Percentiles rank a stretch among this genome's conserved stretches.
Conservation (phyloP, 2,888 invertebrate genomes). For the Odontothrips loti region DNA sequence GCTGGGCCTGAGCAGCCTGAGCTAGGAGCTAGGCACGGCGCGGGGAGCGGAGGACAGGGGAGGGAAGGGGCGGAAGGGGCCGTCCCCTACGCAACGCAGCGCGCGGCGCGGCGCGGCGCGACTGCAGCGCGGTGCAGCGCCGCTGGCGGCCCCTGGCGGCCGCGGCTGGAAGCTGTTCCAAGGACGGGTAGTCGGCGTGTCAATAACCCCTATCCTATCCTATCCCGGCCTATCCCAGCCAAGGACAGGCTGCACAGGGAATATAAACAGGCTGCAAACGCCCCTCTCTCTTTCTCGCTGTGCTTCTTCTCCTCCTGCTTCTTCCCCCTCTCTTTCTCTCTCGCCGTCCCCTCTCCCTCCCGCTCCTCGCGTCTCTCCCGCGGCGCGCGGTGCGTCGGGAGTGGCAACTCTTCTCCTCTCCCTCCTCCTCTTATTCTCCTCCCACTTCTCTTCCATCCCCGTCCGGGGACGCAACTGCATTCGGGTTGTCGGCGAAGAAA, state of each 20-base stretch:
- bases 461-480: background rate
- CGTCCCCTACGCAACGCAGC: background rate
- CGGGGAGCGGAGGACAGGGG: background rate
- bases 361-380: background rate
- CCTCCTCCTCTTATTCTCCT: background rate
- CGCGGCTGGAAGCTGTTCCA: slow-evolving; percentile 9
- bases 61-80: background rate
- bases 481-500: slow-evolving; percentile 24
- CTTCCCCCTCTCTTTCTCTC: background rate
- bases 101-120: background rate
- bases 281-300: background rate
- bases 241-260: background rate
- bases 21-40: background rate
- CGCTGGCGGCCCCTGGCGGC: background rate
- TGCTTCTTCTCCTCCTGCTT: background rate
- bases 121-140: slow-evolving; percentile 14
- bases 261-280: slow-evolving; percentile 5
- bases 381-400: no score
- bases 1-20: no score
- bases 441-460: background rate
- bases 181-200: slow-evolving; percentile 16
- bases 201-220: slow-evolving; percentile 18
- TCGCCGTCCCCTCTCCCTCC: background rate
- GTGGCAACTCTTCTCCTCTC: background rate
- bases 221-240: background rate